Base-by-base conservation (phyloP, 2,888 invertebrate species). In the Drosophila colorata region DNA sequence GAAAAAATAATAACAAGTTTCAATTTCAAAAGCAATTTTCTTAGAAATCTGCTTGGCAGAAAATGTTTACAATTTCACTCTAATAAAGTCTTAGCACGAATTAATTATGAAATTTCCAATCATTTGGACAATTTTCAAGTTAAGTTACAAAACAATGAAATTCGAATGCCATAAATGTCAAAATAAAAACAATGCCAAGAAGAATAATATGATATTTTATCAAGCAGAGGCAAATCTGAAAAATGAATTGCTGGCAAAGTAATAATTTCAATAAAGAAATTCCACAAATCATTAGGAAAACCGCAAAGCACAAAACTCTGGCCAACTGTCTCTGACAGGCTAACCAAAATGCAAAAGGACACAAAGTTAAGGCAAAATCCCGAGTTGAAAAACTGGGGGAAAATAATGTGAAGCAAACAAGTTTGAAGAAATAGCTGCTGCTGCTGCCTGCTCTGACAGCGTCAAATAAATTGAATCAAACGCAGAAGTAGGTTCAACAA, bases 391-490 rank as follows among this genome's bases (percentile, higher is more conserved):
- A 71, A 56, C 58, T 46, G 55, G 38, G 53, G 25, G 41, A 51
- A 46, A 47, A 67, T 49, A 57, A 40, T 61, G 63, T 40, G 51
- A 49, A 37, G 66, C 57, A 58, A 72, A 64, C 59, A 72, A 73
- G 63, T 68, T 72, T 37, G 38, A 48, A 25, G 53, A n/a, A 47
- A 44, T 25, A 46, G 41, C 25, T 31, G 48, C 56, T 52, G 40
- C 44, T 44, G 33, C 13, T 41, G 28, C n/a, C 47, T 67, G 52
- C 68, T 52, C 78, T 81, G 82, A 70, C 82, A 80, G 66, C 72
- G 49, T 48, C 83, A 87, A 69, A 84, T 84, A 84, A 84, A 84
- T 84, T 84, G 82, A 84, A 84, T 84, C 85, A 87, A 84, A 87
- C 60, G 59, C 74, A 77, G 77, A 82, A 78, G 82, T 70, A 55